These are phyloP conservation scores for Uropetala carovei DNA, from an alignment of 2,888 invertebrate species.

Conservation along the genomic window DNA sequence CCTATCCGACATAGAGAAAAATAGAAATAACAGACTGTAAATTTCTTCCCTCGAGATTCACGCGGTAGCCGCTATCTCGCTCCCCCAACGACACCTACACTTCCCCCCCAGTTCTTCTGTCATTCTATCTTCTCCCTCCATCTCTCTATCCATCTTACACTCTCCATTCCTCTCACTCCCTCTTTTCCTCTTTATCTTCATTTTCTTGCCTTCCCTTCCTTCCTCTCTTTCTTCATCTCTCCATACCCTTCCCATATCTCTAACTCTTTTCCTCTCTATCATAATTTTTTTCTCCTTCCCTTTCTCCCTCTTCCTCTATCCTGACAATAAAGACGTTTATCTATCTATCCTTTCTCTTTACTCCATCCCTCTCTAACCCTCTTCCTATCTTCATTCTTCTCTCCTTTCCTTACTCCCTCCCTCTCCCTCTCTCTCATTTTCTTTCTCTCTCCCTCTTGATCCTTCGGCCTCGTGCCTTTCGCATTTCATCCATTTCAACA, in stretches of 20 bases:
- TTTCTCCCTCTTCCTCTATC: too few relatives aligned
- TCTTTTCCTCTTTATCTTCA: neutral
- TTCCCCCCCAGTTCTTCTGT: neutral
- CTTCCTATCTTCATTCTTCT: neutral
- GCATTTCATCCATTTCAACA: too few relatives aligned
- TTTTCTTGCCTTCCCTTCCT: too few relatives aligned
- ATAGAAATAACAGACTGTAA: constrained; percentile 23
- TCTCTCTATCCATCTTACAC: neutral
- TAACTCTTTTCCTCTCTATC: too few relatives aligned
- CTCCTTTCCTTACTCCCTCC: neutral
- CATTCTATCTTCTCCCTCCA: neutral
- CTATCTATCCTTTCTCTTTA: too few relatives aligned
- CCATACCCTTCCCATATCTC: too few relatives aligned
- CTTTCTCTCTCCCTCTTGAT: neutral
- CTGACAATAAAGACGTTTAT: too few relatives aligned
- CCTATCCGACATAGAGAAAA: neutral
- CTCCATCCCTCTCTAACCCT: too few relatives aligned
- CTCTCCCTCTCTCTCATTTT: neutral
- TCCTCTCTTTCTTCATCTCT: too few relatives aligned
- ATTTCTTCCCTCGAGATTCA: neutral
- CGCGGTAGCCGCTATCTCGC: constrained; percentile 14
- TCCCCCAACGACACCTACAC: neutral
- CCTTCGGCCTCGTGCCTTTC: too few relatives aligned
- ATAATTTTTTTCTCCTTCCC: neutral
- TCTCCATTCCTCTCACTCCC: neutral